phyloP scores from a whole-genome alignment of 2,113 vertebrate genomes.

The Daboia siamensis region DNA sequence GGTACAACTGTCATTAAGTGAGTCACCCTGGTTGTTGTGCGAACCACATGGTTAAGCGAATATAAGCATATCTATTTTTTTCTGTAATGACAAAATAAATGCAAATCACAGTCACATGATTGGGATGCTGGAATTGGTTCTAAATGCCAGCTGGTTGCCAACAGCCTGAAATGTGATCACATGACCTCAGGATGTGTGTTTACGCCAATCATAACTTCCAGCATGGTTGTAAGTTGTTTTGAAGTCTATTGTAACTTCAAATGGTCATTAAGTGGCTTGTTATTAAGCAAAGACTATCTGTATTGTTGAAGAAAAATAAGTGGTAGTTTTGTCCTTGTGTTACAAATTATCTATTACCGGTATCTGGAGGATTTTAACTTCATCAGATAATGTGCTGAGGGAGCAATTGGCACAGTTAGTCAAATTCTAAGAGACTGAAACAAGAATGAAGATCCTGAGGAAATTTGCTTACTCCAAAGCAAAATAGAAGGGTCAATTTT shows the following conservation, averaged over 20 bases:
- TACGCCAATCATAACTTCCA: background rate
- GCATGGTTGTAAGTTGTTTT: background rate
- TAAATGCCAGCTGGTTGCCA: background rate
- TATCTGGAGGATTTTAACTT: background rate
- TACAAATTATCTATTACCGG: background rate
- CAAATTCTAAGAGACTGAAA: background rate
- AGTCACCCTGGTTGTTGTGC: background rate
- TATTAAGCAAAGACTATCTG: background rate
- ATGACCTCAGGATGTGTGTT: background rate
- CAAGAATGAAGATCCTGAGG: background rate
- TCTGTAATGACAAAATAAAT: background rate
- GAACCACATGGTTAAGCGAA: background rate
- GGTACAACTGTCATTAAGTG: background rate
- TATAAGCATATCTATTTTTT: background rate
- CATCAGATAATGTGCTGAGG: background rate
- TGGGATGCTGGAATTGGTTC: background rate
- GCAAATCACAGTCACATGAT: background rate
- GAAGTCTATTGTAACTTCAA: background rate
- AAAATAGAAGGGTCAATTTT: background rate
- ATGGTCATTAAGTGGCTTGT: background rate
- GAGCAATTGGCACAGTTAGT: background rate
- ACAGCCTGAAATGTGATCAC: background rate
- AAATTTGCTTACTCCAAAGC: background rate
- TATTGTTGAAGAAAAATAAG: background rate
- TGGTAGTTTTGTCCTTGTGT: background rate